Conservation (phyloP, 2,113 vertebrate genomes). For the Amblyopsis rosae region DNA sequence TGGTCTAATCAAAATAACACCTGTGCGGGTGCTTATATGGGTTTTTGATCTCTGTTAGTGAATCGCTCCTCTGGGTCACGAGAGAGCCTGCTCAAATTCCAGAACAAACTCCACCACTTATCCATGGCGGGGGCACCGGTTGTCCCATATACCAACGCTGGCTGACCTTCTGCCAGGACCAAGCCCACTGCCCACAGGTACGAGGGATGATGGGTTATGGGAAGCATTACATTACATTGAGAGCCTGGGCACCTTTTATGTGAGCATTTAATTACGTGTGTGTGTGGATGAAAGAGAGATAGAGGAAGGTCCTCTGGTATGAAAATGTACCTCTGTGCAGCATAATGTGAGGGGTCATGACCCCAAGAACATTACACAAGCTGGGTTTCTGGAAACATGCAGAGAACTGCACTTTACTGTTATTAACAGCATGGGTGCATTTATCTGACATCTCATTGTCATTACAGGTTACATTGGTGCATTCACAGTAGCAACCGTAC, state of each 20-base stretch:
- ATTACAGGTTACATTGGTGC: background rate
- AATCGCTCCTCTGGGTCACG: too few relatives aligned
- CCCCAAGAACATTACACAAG: slow-evolving; percentile 44
- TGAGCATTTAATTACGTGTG: slow-evolving; percentile 12
- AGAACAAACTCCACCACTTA: too few relatives aligned
- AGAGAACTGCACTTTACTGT: background rate
- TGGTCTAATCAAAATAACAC: too few relatives aligned
- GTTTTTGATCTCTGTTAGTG: too few relatives aligned
- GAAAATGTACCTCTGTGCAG: slow-evolving; percentile 44
- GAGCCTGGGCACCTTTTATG: slow-evolving; percentile 18
- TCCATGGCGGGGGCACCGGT: too few relatives aligned
- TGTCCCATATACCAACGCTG: too few relatives aligned
- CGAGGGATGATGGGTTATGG: too few relatives aligned
- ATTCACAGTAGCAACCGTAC: background rate
- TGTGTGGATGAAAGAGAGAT: slow-evolving; percentile 22
- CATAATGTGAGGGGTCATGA: slow-evolving; percentile 39
- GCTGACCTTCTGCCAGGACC: too few relatives aligned
- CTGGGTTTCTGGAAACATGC: slow-evolving; percentile 13
- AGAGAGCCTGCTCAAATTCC: too few relatives aligned
- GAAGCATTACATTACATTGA: slow-evolving; percentile 8
- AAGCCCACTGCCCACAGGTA: too few relatives aligned
- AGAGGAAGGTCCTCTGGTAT: slow-evolving; percentile 33
- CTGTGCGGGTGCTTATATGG: too few relatives aligned
- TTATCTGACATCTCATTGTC: slow-evolving; percentile 16
- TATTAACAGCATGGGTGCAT: too few relatives aligned